Evolutionary conservation across 2,888 invertebrate genomes (phyloP).

Genomic region (Catocala sponsa): DNA sequence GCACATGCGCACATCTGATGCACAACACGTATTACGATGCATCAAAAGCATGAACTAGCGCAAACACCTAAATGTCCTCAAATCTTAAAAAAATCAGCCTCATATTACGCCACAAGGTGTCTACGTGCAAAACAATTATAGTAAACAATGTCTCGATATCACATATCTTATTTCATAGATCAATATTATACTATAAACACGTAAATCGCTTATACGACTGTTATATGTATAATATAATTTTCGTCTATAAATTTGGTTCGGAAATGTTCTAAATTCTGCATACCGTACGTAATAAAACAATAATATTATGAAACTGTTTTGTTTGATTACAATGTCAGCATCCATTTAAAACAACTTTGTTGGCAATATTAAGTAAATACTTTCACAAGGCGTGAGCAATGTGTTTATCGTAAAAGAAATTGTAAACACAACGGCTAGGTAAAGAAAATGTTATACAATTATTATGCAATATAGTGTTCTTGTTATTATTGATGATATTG

Average conservation of each 20-base stretch:
- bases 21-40: neutral
- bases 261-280: slow-evolving; percentile 29
- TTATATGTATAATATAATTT: slow-evolving; percentile 28
- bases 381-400: slow-evolving; percentile 14
- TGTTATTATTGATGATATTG: slow-evolving; percentile 12
- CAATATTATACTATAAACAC: slow-evolving; percentile 51
- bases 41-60: neutral
- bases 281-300: slow-evolving; percentile 32
- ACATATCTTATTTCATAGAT: slow-evolving; percentile 57
- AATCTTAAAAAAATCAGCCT: slow-evolving; percentile 36
- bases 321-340: slow-evolving; percentile 50
- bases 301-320: slow-evolving; percentile 45
- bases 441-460: neutral
- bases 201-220: slow-evolving; percentile 23
- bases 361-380: slow-evolving; percentile 31
- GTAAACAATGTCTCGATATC: slow-evolving; percentile 62
- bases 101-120: slow-evolving; percentile 32
- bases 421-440: neutral
- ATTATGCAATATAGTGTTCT: slow-evolving; percentile 8
- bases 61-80: slow-evolving; percentile 30
- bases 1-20: too few relatives aligned
- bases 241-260: slow-evolving; percentile 23
- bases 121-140: slow-evolving; percentile 24
- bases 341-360: slow-evolving; percentile 17
- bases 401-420: slow-evolving; percentile 2